Percentiles rank a stretch among this genome's conserved stretches.
These are phyloP conservation scores for Megaustenia siamemsis DNA, from an alignment of 2,888 invertebrate genomes.

Conservation along the genomic window DNA sequence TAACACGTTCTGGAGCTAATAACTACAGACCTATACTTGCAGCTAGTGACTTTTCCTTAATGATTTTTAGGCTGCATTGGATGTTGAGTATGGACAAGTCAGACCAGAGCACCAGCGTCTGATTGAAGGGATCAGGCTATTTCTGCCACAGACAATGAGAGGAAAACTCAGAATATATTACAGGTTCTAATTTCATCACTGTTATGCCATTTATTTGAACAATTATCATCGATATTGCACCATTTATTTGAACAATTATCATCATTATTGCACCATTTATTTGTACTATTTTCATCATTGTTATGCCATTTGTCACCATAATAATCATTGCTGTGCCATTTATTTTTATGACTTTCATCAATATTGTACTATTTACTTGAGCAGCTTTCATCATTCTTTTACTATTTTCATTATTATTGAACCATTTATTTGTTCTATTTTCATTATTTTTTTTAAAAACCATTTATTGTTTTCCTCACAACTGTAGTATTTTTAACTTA, in stretches of 20 bases:
- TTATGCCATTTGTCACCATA: neutral
- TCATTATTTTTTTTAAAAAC: no score
- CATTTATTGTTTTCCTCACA: no score
- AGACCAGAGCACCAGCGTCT: conserved; percentile 48
- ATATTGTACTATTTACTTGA: no score
- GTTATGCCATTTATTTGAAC: neutral
- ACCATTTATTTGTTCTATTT: no score
- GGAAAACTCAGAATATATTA: conserved; percentile 56
- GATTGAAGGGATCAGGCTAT: conserved; percentile 53
- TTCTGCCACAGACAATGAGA: conserved; percentile 57
- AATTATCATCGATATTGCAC: no score
- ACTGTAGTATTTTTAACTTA: no score
- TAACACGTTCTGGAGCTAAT: neutral
- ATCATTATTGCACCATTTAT: neutral
- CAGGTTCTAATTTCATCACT: conserved; percentile 44
- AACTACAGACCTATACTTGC: neutral
- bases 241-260: neutral
- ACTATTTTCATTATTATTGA: no score
- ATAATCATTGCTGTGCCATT: no score
- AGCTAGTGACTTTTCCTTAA: neutral
- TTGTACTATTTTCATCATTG: neutral
- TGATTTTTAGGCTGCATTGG: conserved; percentile 45
- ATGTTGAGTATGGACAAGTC: conserved; percentile 50
- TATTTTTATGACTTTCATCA: no score
- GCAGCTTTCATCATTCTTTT: no score